Conservation (phyloP, 2,888 invertebrate genomes). For the Lymantria dispar region DNA sequence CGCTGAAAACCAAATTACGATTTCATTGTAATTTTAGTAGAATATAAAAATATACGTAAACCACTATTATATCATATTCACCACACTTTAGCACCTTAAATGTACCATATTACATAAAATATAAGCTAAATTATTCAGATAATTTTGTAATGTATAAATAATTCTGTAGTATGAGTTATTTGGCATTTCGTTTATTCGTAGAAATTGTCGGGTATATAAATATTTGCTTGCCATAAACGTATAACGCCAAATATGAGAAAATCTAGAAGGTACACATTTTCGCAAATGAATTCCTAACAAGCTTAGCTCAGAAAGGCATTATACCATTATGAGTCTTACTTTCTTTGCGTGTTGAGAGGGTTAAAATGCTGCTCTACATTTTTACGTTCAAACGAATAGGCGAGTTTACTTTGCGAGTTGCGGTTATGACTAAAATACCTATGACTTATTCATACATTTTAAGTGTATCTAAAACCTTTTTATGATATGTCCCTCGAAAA, state of each 20-base stretch:
- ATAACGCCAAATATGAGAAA: conserved; percentile 2
- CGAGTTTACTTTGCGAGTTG: conserved; percentile 30
- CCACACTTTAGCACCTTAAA: no score
- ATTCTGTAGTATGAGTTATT: no score
- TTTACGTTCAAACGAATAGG: conserved; percentile 34
- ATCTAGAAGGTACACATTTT: conserved; percentile 11
- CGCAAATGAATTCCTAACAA: conserved; percentile 27
- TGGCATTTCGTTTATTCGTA: no score
- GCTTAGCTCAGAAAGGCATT: conserved; percentile 25
- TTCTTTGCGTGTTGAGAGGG: conserved; percentile 33
- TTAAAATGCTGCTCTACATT: conserved; percentile 32
- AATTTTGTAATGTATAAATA: no score
- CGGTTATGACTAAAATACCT: conserved; percentile 27
- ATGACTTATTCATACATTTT: conserved; percentile 38
- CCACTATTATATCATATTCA: no score
- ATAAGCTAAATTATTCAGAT: no score
- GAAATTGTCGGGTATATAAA: no score
- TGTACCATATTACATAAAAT: no score
- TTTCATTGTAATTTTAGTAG: no score
- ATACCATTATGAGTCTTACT: conserved; percentile 27
- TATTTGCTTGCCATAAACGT: no score
- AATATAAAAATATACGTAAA: no score
- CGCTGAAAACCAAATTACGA: no score
- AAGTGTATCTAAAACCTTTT: conserved; percentile 30
- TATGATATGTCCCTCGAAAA: conserved; percentile 16